A percentile compares a stretch with the other conserved stretches of the same genome.
Evolutionary conservation across 1,140 invertebrate species (phyloP).

Genomic region (Trichogramma pretiosum): DNA sequence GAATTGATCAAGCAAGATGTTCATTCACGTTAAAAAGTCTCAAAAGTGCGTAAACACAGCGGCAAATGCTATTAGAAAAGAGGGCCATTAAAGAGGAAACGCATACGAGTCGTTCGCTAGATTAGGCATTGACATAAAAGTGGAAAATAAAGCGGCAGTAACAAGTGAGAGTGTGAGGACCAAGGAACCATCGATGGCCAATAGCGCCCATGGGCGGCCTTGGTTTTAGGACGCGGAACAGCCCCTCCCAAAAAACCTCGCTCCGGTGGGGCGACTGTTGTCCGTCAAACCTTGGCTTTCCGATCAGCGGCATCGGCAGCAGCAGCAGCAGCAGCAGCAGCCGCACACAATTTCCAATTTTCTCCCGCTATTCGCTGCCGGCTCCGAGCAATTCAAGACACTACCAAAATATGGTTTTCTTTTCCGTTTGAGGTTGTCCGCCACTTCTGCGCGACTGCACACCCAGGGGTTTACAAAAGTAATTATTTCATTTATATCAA

Average conservation of each 20-base stretch:
- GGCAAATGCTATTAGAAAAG: background rate
- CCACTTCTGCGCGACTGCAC: constrained; percentile 45
- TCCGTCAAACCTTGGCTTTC: constrained; percentile 36
- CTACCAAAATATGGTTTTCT: constrained; percentile 6
- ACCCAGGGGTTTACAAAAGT: constrained; percentile 35
- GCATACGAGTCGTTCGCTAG: background rate
- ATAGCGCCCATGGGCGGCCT: constrained; percentile 80
- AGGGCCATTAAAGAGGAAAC: background rate
- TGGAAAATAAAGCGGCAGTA: too few relatives aligned
- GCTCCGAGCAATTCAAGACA: constrained; percentile 2
- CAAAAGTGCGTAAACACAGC: too few relatives aligned
- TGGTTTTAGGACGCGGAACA: constrained; percentile 88
- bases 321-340: constrained; percentile 33
- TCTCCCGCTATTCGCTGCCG: background rate
- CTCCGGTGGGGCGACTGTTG: constrained; percentile 90
- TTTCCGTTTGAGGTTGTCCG: constrained; percentile 41
- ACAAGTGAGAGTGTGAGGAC: constrained; percentile 12
- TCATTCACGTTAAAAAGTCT: too few relatives aligned
- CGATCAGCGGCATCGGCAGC: constrained; percentile 32
- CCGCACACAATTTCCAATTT: too few relatives aligned
- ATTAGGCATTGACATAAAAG: background rate
- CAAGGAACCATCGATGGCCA: constrained; percentile 43
- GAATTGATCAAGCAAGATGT: too few relatives aligned
- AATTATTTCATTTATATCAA: too few relatives aligned
- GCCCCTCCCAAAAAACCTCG: constrained; percentile 89